Evolutionary conservation across 30 jellyfish, hydroid and myxozoan genomes (phyloP).

Genomic region (Aurelia sp.): DNA sequence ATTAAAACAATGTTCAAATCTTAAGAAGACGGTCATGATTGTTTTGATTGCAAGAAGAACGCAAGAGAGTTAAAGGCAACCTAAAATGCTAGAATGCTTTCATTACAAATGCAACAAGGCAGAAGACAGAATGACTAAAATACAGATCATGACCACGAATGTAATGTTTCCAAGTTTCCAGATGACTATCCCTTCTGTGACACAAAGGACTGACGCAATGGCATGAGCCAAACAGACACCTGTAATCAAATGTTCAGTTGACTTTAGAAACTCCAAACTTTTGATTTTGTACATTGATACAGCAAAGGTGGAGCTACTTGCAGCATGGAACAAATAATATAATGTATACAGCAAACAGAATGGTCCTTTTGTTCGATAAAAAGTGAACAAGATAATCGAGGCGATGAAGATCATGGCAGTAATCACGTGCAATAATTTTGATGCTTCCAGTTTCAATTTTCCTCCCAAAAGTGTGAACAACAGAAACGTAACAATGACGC

Average conservation of each 20-base stretch:
- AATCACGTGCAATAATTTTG: conserved; percentile 16
- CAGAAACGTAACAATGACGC: conserved; percentile 6
- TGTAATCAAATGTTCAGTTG: not conserved
- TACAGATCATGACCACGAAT: conserved; percentile 9
- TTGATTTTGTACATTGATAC: not conserved
- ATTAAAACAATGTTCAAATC: no score
- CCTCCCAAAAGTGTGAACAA: not conserved
- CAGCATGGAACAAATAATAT: not conserved
- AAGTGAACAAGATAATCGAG: not conserved
- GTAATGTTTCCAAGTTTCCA: conserved; percentile 14
- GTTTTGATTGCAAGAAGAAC: no score
- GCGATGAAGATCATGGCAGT: not conserved
- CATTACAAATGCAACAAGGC: not conserved
- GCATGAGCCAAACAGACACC: not conserved
- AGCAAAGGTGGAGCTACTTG: not conserved
- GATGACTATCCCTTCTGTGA: not conserved
- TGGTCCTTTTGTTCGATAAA: not conserved
- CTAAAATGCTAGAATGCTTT: no score
- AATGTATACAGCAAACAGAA: not conserved
- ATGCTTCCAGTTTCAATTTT: not conserved
- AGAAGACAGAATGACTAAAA: not conserved
- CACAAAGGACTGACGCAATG: not conserved
- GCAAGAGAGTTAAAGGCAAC: no score
- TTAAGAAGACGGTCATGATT: no score
- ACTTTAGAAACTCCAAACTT: not conserved